phyloP scores from a whole-genome alignment of 2,797 vertebrate genomes.

The Danio jaintianensis region DNA sequence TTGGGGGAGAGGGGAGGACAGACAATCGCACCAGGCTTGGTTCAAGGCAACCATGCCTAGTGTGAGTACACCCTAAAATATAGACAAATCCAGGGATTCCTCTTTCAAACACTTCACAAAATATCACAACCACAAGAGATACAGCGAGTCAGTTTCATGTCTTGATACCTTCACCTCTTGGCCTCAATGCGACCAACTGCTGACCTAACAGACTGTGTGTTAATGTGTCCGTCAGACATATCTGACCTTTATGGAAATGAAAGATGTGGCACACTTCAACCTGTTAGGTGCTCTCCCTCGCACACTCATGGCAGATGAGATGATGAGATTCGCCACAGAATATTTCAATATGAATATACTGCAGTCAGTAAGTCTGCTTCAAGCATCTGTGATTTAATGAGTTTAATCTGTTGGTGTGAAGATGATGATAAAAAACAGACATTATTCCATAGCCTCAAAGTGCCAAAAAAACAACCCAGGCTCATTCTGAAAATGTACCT shows the following conservation, averaged over 20 bases:
- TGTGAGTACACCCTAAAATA: neutral
- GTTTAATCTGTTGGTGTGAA: constrained; percentile 12
- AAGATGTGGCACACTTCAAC: neutral
- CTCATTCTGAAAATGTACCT: too few relatives aligned
- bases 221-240: neutral
- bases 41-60: too few relatives aligned
- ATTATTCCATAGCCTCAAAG: neutral
- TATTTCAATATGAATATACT: constrained; percentile 5
- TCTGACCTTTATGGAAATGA: constrained; percentile 29
- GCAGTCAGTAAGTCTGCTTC: constrained; percentile 14
- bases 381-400: constrained; percentile 20
- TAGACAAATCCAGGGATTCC: neutral
- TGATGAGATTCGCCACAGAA: neutral
- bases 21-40: too few relatives aligned
- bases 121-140: neutral
- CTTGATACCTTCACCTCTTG: neutral
- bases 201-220: neutral
- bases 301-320: neutral
- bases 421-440: neutral
- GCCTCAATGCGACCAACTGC: neutral
- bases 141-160: neutral
- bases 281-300: neutral
- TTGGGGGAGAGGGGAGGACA: too few relatives aligned
- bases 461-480: too few relatives aligned
- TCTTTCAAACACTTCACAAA: neutral